phyloP scores from a whole-genome alignment of 2,113 vertebrate species.

The Heterocephalus glaber region DNA sequence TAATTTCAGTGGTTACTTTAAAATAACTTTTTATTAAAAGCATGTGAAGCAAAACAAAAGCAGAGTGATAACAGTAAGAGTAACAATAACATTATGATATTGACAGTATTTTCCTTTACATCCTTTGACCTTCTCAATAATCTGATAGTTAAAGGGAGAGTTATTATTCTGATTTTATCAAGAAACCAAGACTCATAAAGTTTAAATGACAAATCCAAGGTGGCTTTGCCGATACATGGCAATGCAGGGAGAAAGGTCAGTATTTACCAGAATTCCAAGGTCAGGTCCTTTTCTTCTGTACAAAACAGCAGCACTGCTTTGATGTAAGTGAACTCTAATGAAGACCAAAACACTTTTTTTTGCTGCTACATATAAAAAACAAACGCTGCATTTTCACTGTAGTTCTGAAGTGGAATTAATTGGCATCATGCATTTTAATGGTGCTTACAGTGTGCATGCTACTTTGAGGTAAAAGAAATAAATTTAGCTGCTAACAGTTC shows the following conservation, averaged over 20 bases:
- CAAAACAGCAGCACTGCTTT: not conserved
- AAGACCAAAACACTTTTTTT: slow-evolving; percentile 16
- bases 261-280: slow-evolving; percentile 43
- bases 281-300: not conserved
- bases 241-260: not conserved
- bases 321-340: slow-evolving; percentile 16
- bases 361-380: not conserved
- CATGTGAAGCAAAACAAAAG: slow-evolving; percentile 1
- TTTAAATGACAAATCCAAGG: slow-evolving; percentile 37
- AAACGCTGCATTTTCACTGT: not conserved
- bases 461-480: not conserved
- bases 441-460: not conserved
- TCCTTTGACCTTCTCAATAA: not conserved
- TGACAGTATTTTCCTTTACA: not conserved
- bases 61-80: not conserved
- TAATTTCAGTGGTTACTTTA: not conserved
- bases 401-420: not conserved
- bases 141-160: not conserved
- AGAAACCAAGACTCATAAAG: slow-evolving; percentile 52
- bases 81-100: not conserved
- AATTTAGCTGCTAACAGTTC: not conserved
- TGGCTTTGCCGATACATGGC: not conserved
- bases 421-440: not conserved
- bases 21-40: slow-evolving; percentile 3
- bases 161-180: slow-evolving; percentile 44